Base-by-base conservation (phyloP, 2,888 invertebrate species). In the Rhingia campestris region DNA sequence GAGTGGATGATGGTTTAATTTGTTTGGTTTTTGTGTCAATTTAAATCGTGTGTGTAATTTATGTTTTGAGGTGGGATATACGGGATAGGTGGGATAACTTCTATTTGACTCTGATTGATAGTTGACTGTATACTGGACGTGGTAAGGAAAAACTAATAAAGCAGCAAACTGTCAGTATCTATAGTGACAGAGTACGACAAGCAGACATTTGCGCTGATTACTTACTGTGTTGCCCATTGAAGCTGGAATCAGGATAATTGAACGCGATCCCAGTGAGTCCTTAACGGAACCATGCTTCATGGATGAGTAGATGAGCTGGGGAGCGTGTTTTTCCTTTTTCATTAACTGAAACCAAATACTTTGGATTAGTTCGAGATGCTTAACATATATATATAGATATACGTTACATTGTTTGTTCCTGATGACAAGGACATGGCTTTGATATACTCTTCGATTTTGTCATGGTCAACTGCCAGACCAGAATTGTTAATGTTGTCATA, bases 181-280 rank as follows among this genome's bases (percentile, higher is more conserved):
- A 63, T 53, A 66, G 30, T 49, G 66, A 56, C 14, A 58, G 56
- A 39, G 39, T 7, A 58, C 39, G 10, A 30, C 10, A 47, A 45
- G 32, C 6, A 5, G 9, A 6, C 35, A 49, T 69, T 53, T 45
- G 22, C 49, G 10, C 0, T 12, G 22, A 35, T 37, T 74, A 81
- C 86, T 86, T 85, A 87, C 87, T 63, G 86, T 77, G 72, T 81
- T 87, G 32, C 89, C 88, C 37, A 87, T 81, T 5, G 89, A 88
- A 22, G 91, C 90, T 63, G 90, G 91, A 75, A 91, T 91, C 3
- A 91, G 87, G 88, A 91, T 89, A 7, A 91, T 88, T 30, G 89
- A 89, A 35, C 90, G 87, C 6, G 9, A 58, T 86, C 72, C 6
- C 85, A 87, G 14, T 86, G 86, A 41, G 87, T 87, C 64, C 87